Conservation (phyloP, 2,888 invertebrate species). For the Tenodera sinensis region DNA sequence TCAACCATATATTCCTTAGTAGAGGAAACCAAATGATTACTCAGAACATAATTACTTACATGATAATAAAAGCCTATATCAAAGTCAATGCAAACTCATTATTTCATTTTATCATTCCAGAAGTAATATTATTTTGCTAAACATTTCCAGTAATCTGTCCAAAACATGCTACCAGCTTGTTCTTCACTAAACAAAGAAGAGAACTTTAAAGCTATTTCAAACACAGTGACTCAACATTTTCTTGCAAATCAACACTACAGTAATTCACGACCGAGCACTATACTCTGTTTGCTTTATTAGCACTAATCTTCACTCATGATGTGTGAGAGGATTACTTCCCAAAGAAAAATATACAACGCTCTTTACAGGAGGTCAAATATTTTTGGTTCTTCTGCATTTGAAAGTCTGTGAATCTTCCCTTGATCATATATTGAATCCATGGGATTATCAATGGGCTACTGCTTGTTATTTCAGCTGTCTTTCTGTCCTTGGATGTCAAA, state of each 20-base stretch:
- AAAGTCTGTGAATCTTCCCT: no score
- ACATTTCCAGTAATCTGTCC: neutral
- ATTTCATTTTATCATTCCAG: neutral
- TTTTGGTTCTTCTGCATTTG: no score
- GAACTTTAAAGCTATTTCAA: neutral
- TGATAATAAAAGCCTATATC: conserved; percentile 8
- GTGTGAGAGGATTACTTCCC: neutral
- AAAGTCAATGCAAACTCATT: neutral
- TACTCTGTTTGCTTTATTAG: conserved; percentile 3
- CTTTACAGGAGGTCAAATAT: no score
- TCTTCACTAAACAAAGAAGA: neutral
- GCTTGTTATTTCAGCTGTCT: no score
- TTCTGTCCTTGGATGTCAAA: no score
- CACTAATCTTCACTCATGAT: neutral
- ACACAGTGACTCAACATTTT: neutral
- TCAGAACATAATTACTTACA: conserved; percentile 7
- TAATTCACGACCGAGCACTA: conserved; percentile 1
- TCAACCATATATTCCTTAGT: conserved; percentile 10
- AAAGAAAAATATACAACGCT: neutral
- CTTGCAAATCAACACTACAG: neutral
- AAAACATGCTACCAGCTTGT: neutral
- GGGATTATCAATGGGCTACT: no score
- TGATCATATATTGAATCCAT: no score
- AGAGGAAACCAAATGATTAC: conserved; percentile 15
- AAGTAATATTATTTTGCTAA: neutral